These are phyloP conservation scores for Mareca strepera DNA, from an alignment of 2,797 vertebrate species.

Conservation along the genomic window DNA sequence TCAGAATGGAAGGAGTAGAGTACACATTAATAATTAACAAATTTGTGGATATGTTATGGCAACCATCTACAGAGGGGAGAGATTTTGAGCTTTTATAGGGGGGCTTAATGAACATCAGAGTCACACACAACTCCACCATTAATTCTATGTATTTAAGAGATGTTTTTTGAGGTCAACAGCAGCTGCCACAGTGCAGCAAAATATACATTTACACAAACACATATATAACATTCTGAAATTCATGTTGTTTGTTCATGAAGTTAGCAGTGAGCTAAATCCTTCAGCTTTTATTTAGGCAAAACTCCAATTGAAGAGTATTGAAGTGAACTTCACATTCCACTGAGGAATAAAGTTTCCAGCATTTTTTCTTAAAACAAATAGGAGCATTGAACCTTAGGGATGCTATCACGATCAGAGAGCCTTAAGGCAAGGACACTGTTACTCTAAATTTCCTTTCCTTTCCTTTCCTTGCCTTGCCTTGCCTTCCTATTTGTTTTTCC, in stretches of 20 bases:
- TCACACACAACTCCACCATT: neutral
- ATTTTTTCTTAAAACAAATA: slow-evolving; percentile 51
- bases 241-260: slow-evolving; percentile 54
- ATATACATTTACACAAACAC: neutral
- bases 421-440: slow-evolving; percentile 1
- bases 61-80: neutral
- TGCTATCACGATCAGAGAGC: neutral
- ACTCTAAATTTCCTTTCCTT: neutral
- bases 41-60: neutral
- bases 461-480: too few relatives aligned
- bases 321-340: slow-evolving; percentile 34
- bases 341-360: slow-evolving; percentile 20
- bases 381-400: slow-evolving; percentile 19
- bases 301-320: slow-evolving; percentile 21
- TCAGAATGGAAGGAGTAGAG: neutral
- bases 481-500: neutral
- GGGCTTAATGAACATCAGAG: neutral
- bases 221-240: slow-evolving; percentile 55
- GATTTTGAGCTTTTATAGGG: neutral
- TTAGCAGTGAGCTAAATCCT: slow-evolving; percentile 48
- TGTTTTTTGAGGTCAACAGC: slow-evolving; percentile 12
- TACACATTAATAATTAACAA: neutral
- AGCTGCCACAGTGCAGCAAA: slow-evolving; percentile 22
- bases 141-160: slow-evolving; percentile 27
- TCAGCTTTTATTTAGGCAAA: slow-evolving; percentile 30